These are phyloP conservation scores for Isoperla grammatica DNA, from an alignment of 2,888 invertebrate genomes.

Conservation along the genomic window DNA sequence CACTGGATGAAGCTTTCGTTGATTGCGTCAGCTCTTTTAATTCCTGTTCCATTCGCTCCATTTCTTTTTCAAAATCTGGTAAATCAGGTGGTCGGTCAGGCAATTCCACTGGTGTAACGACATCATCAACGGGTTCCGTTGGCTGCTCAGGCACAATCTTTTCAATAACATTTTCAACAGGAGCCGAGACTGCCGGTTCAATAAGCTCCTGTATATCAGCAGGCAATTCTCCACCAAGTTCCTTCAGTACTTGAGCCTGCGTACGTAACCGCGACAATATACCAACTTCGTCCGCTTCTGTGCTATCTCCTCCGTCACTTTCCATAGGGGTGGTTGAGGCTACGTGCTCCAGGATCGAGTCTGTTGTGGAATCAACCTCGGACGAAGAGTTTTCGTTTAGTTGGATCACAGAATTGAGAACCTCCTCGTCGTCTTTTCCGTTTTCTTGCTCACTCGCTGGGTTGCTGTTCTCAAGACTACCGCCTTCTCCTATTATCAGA, in stretches of 20 bases:
- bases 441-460: too few relatives aligned
- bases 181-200: constrained; percentile 16
- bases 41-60: constrained; percentile 12
- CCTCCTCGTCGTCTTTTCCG: too few relatives aligned
- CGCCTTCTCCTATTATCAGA: too few relatives aligned
- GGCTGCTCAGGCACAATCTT: constrained; percentile 43
- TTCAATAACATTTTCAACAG: constrained; percentile 18
- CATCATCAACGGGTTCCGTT: background rate
- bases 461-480: too few relatives aligned
- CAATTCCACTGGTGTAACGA: too few relatives aligned
- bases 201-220: constrained; percentile 40
- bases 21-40: background rate
- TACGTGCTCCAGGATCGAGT: background rate
- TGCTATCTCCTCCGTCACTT: background rate
- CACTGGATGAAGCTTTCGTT: background rate
- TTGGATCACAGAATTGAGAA: too few relatives aligned
- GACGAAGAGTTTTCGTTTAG: too few relatives aligned
- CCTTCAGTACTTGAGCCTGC: constrained; percentile 50
- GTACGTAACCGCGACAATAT: constrained; percentile 50
- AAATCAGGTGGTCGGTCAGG: constrained; percentile 15
- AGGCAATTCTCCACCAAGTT: constrained; percentile 51
- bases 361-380: background rate
- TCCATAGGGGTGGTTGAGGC: background rate
- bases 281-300: constrained; percentile 48
- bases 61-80: constrained; percentile 7